Evolutionary conservation across 1,140 invertebrate species (phyloP), one percentile per base, ranked within the genome.

Genomic region (fruit fly (Drosophila melanogaster)): DNA sequence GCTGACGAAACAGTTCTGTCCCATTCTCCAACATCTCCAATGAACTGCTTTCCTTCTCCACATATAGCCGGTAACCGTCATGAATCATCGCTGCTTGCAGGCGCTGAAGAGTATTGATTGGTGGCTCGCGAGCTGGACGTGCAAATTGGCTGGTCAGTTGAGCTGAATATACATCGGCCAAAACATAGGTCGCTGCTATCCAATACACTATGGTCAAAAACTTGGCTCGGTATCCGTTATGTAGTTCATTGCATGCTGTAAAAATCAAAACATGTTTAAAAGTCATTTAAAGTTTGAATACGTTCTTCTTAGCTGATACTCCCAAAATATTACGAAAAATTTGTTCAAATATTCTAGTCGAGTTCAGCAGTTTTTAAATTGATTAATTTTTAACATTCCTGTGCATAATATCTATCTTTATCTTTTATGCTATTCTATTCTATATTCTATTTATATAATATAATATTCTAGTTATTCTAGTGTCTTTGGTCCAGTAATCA

Each of bases 111-210:
- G 94, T 94, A 38, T 94, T 94, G 50, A 96, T 95, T 3, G 95
- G 94, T 57, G 89, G 78, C 92, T 95, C 93, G 84, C 94, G 94
- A 0, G 93, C 94, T 6, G 95, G 95, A 53, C 94, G 92, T 0
- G 95, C 95, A 30, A 96, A 92, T 37, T 96, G 92, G 2, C 95
- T 96, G 12, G 95, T 96, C 49, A 96, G 90, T 91, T 95, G 95
- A 4, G 95, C 95, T 0, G 95, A 95, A 80, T 96, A 96, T 92
- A 96, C 94, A 80, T 96, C 95, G 2, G 94, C 95, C 41, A 96
- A 94, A 0, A 96, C 94, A 91, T 96, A 96, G 1, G 95, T 96
- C 14, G 94, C 94, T 17, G 94, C 94, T 6, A 96, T 92, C 54
- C 95, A 95, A 59, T 95, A 92, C 1, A 95, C 87, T 8, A 95